Evolutionary conservation across 1,140 invertebrate genomes (phyloP).

Genomic region (Eciton burchellii): DNA sequence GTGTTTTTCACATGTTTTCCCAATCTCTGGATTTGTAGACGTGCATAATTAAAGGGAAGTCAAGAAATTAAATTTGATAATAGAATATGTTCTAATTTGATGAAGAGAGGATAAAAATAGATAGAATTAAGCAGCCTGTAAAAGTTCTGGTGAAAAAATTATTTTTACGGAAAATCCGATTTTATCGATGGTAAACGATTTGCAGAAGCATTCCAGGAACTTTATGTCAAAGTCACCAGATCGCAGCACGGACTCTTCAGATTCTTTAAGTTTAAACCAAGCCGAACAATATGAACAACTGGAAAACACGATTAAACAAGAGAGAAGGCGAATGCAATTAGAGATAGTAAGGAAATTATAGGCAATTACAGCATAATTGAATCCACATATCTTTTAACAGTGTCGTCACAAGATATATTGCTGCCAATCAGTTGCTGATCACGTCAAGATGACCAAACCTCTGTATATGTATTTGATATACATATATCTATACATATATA

Average conservation of each 20-base stretch:
- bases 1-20: background rate
- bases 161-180: slow-evolving; percentile 30
- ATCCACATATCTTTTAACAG: slow-evolving; percentile 20
- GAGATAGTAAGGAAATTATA: slow-evolving; percentile 5
- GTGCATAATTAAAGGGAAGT: slow-evolving; percentile 4
- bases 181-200: slow-evolving; percentile 34
- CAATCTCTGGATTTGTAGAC: background rate
- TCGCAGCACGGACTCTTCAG: slow-evolving; percentile 57
- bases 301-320: slow-evolving; percentile 3
- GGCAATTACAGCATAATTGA: slow-evolving; percentile 38
- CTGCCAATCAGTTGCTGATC: background rate
- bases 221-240: slow-evolving; percentile 54
- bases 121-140: background rate
- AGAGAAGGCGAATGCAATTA: background rate
- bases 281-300: background rate
- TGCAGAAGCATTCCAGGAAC: background rate
- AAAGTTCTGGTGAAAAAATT: background rate
- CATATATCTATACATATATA: background rate
- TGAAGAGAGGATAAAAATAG: background rate
- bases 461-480: no score
- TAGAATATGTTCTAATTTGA: background rate
- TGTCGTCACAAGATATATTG: slow-evolving; percentile 31
- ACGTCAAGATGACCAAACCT: slow-evolving; percentile 3
- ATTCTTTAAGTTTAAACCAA: slow-evolving; percentile 11
- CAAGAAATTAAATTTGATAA: background rate